Evolutionary conservation across 2,888 invertebrate genomes (phyloP), one percentile per base, ranked within the genome.

Genomic region (Acrocera orbiculus): DNA sequence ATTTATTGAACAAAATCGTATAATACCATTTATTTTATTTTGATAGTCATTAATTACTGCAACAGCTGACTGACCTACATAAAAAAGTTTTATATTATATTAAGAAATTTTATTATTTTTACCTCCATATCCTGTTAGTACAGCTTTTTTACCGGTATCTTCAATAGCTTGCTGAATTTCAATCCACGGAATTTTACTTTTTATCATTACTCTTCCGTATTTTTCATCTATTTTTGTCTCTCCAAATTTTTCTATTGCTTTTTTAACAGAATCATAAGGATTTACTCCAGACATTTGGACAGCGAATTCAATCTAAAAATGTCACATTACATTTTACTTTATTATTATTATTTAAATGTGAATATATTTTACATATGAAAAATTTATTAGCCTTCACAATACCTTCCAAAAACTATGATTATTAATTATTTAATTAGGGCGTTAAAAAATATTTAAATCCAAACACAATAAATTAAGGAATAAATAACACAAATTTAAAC

Each of bases 41-140:
- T 67, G 48, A 28, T 50, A 44, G 8, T 52, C 51, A 0, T 52
- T 66, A 36, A 87, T 67, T 47, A 85, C 76, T 0, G 85, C 82
- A 2, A 87, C 89, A 1, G 82, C 80, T 2, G 65, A 64, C 46
- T 63, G 54, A 5, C 45, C 47, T 43, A 16, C 15, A 25, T 14
- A 19, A 14, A 16, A 20, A 27, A 10, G 16, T 27, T 16, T 16
- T 15, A 13, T 14, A 22, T n/a, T n/a, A n/a, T n/a, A n/a, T n/a
- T n/a, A n/a, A n/a, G n/a, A n/a, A n/a, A n/a, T n/a, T n/a, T n/a
- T 5, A 5, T 8, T 17, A 19, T 5, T 13, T 9, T 46, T 55
- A 61, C 79, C 76, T 40, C 82, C 85, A 55, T 76, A 76, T 5
- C 89, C 90, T 48, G 78, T 77, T 1, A 89, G 56, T 1, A 85